Percentiles rank a stretch among this genome's conserved stretches.
phyloP scores from a whole-genome alignment of 2,888 invertebrate genomes.

The Coremacera marginata region DNA sequence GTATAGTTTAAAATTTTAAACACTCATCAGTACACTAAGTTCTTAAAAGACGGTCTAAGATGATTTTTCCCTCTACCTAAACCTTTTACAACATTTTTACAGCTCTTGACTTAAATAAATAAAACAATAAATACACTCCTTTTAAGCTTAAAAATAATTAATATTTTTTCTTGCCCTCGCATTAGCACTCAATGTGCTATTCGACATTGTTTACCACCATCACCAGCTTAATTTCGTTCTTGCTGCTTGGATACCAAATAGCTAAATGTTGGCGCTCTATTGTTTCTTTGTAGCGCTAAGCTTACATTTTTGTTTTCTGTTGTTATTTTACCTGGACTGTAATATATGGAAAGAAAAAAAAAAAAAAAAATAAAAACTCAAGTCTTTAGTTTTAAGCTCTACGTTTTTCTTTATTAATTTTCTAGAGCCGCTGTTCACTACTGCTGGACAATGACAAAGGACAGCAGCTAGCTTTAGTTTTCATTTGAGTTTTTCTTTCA shows the following conservation, averaged over 20 bases:
- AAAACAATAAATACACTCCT: too few species aligned
- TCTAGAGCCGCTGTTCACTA: background rate
- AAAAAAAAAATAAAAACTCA: too few species aligned
- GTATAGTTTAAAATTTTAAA: too few species aligned
- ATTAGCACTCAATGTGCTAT: background rate
- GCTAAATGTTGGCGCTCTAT: background rate
- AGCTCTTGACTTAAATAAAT: too few species aligned
- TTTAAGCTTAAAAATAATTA: background rate
- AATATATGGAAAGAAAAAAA: too few species aligned
- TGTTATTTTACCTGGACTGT: background rate
- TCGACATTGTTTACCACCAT: slow-evolving; percentile 4
- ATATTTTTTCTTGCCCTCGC: background rate
- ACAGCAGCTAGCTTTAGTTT: slow-evolving; percentile 5
- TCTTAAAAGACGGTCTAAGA: too few species aligned
- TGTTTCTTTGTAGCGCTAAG: background rate
- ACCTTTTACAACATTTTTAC: too few species aligned
- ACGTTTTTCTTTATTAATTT: background rate
- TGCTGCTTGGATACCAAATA: background rate
- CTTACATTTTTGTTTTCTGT: background rate
- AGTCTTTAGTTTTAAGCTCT: background rate
- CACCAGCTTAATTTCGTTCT: background rate
- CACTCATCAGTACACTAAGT: too few species aligned
- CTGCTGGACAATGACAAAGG: background rate
- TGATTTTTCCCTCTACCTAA: too few species aligned
- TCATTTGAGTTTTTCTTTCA: background rate